Percentiles rank a stretch among this genome's conserved stretches.
These are phyloP conservation scores for Nemotelus pantherinus DNA, from an alignment of 2,888 invertebrate genomes.

Conservation along the genomic window DNA sequence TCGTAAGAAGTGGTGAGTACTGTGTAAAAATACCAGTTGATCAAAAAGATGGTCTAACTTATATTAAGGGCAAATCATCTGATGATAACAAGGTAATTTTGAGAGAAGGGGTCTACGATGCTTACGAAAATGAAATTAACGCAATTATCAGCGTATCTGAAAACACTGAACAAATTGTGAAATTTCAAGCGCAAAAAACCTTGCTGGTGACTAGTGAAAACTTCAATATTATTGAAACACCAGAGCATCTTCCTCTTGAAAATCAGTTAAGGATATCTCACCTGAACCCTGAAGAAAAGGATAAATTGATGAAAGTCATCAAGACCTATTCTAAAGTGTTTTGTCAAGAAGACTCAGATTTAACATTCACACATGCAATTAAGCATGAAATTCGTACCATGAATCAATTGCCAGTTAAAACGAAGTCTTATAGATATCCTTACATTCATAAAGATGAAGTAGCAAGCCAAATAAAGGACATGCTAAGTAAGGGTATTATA, in stretches of 20 bases:
- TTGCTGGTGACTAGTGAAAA: neutral
- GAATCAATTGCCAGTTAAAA: constrained; percentile 13
- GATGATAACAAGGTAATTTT: neutral
- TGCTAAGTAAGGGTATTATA: constrained; percentile 52
- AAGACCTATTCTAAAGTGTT: constrained; percentile 14
- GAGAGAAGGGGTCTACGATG: neutral
- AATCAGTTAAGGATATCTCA: neutral
- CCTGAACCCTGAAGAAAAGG: constrained; percentile 17
- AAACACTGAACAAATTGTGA: neutral
- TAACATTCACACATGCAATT: constrained; percentile 49
- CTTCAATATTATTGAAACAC: neutral
- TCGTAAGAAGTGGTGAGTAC: neutral
- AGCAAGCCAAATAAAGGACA: constrained; percentile 40
- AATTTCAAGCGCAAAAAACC: neutral
- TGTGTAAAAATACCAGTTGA: neutral
- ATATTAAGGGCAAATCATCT: neutral
- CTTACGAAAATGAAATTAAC: neutral
- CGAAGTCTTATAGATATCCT: constrained; percentile 13
- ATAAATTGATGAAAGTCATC: constrained; percentile 14
- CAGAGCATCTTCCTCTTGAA: neutral
- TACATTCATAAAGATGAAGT: constrained; percentile 39
- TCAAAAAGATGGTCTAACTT: neutral
- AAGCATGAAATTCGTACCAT: constrained; percentile 50
- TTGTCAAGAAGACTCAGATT: neutral
- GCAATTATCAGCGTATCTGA: neutral